Evolutionary conservation across 2,888 invertebrate genomes (phyloP), one percentile per base, ranked within the genome.

Genomic region (Ichneumoninae sp.): DNA sequence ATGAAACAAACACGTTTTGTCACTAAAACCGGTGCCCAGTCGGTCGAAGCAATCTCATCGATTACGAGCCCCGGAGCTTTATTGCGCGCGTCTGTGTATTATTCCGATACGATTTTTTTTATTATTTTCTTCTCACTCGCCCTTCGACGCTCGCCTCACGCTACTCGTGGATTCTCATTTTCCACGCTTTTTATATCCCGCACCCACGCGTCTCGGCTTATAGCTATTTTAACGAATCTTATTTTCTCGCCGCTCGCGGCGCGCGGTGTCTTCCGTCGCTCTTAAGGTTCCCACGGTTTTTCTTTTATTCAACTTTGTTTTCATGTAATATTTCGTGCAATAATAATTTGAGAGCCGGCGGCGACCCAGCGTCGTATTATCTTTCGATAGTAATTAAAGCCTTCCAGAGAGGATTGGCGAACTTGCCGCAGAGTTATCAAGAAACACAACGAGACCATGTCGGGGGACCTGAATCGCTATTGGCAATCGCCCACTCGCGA

Each of bases 381-480:
- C 13, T 40, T 40, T 26, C 73, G 10, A 60, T 60, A 44, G 73
- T 57, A 60, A 60, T 60, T 60, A 44, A 57, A 73, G 44, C 44
- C 57, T 60, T 60, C 57, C 44, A 7, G 26, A 54, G 57, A 71
- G 54, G 13, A 30, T 22, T 44, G 22, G 22, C 8, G 36, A 71
- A 26, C 22, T 71, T 57, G 19, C 57, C 40, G 7, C 13, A 26
- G 26, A 73, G 73, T 60, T 74, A 50, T 74, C 33, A 40, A 50
- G 47, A 44, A 74, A 36, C 40, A 50, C 33, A 63, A 40, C 60
- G 40, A 57, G 73, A 54, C 44, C 26, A 13, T 30, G 16, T 60
- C 47, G 30, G 26, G 44, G 47, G 30, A 22, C 47, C 60, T 10
- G 30, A 63, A 74, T 60, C 60, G 73, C 73, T 60, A 73, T 73